Base-by-base conservation (phyloP, 2,113 vertebrate species). In the Typhlomys cinereus region DNA sequence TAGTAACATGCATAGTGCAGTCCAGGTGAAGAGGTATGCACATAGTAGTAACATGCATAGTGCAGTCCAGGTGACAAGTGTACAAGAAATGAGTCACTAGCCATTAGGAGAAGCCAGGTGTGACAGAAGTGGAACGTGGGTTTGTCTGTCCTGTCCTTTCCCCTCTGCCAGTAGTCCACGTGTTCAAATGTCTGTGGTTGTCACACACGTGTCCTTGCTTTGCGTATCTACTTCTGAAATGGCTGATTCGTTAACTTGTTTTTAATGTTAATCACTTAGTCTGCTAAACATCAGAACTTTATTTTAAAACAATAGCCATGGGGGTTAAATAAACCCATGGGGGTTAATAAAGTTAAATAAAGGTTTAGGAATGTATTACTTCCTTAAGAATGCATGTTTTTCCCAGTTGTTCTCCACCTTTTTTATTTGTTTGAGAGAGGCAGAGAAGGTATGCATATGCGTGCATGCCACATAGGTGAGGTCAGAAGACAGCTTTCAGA, bases 201-300 rank as follows among this genome's bases (percentile, higher is more conserved):
- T 31, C 57, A 23, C 8, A 57, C 5, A 13, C 12, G 54, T 76
- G 46, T 62, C 36, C 17, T 9, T 10, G 8, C 23, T 48, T 12
- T 12, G 11, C 29, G 46, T 27, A 25, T 76, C 69, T 15, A 29
- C 67, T 88, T 84, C 18, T 62, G 80, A 84, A 82, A 50, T 14
- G 13, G 73, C 83, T 89, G 80, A 92, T 48, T 92, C 36, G 25
- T 66, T 29, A 91, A 59, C 48, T 84, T 52, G 29, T n/a, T 89
- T 23, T 88, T 78, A 74, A 85, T 34, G 54, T 54, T 91, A 41
- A 59, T 75, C 61, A n/a, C 71, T 69, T 85, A 89, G 18, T 18
- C 31, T 39, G 25, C 34, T 80, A 52, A 46, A 18, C 39, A 75
- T 80, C n/a, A 75, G 57, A 50, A 80, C 21, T 50, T n/a, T 74